Conservation (phyloP, 1,140 invertebrate species). For the Dendrolimus punctatus region DNA sequence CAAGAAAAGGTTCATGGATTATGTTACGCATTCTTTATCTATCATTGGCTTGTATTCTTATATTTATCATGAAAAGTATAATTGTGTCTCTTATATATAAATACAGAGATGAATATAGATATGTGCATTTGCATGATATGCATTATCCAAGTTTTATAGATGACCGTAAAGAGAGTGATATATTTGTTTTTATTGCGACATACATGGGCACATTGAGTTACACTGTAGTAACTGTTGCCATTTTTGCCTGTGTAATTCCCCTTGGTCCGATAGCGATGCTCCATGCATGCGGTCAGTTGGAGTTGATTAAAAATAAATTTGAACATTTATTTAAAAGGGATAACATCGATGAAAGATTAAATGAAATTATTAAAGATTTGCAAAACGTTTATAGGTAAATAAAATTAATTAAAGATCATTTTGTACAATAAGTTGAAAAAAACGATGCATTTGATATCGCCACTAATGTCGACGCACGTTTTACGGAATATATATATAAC, state of each 20-base stretch:
- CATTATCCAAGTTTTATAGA: conserved; percentile 29
- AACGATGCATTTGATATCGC: background rate
- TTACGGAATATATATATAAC: no score
- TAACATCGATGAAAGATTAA: conserved; percentile 16
- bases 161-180: conserved; percentile 20
- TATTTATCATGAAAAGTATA: conserved; percentile 1
- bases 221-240: conserved; percentile 14
- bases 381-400: conserved; percentile 24
- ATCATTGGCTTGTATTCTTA: background rate
- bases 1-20: no score
- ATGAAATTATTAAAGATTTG: conserved; percentile 17
- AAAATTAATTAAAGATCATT: conserved; percentile 3
- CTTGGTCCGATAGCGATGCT: conserved; percentile 36
- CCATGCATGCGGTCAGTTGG: conserved; percentile 38
- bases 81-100: background rate
- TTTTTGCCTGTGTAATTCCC: conserved; percentile 25
- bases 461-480: background rate
- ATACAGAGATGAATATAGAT: conserved; percentile 17
- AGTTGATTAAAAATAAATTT: conserved; percentile 21
- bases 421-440: background rate
- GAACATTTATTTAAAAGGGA: conserved; percentile 15
- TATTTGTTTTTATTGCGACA: conserved; percentile 9
- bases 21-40: no score
- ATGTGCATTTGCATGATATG: conserved; percentile 27
- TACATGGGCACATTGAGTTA: conserved; percentile 16